A percentile compares a stretch with the other conserved stretches of the same genome.
Evolutionary conservation across 1,140 invertebrate genomes (phyloP).

Genomic region (Cephus cinctus): DNA sequence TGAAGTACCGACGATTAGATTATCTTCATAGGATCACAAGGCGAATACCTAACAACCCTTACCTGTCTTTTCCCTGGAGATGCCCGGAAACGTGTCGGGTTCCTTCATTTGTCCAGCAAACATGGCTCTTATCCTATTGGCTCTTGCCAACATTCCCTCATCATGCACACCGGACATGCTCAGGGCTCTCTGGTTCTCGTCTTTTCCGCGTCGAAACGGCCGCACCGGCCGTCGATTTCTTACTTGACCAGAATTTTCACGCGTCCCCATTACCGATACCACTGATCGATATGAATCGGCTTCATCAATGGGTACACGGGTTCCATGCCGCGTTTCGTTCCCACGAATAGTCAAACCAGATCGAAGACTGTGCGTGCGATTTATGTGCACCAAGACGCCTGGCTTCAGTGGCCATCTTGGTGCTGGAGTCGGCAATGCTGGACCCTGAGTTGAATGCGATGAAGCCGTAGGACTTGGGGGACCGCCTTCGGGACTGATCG

Average conservation of each 20-base stretch:
- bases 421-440: conserved; percentile 61
- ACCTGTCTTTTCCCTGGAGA: conserved; percentile 54
- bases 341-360: conserved; percentile 35
- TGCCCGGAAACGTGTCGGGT: conserved; percentile 45
- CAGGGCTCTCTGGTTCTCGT: conserved; percentile 7
- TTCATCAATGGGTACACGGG: conserved; percentile 7
- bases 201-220: conserved; percentile 21
- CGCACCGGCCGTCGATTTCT: conserved; percentile 18
- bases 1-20: not conserved
- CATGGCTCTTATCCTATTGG: conserved; percentile 51
- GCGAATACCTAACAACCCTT: conserved; percentile 16
- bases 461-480: conserved; percentile 49
- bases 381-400: conserved; percentile 83
- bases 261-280: conserved; percentile 11
- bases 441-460: conserved; percentile 39
- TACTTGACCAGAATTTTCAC: no score
- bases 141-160: conserved; percentile 47
- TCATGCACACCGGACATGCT: conserved; percentile 35
- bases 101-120: conserved; percentile 48
- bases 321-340: conserved; percentile 15
- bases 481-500: conserved; percentile 49
- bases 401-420: conserved; percentile 85
- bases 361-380: conserved; percentile 66
- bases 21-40: not conserved
- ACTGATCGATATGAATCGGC: conserved; percentile 21